Evolutionary conservation across 2,888 invertebrate genomes (phyloP).

Genomic region (Netelia inedita): DNA sequence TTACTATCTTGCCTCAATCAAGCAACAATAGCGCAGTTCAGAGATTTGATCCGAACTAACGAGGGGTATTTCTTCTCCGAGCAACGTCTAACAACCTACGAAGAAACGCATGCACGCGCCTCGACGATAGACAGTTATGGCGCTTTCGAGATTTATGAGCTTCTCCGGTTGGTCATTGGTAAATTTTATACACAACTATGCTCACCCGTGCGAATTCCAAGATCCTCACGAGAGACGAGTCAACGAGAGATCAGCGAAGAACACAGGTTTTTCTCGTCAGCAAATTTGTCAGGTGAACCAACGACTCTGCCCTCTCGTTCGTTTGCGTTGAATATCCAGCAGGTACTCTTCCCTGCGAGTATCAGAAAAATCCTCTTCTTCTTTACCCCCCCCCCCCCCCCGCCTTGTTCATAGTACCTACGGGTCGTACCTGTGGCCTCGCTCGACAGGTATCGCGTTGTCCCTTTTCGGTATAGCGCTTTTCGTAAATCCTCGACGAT

Average conservation of each 20-base stretch:
- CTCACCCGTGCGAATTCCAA: conserved; percentile 52
- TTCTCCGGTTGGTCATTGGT: conserved; percentile 29
- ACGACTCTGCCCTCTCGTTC: conserved; percentile 51
- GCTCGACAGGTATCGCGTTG: conserved; percentile 65
- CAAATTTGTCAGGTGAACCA: conserved; percentile 72
- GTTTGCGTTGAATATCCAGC: conserved; percentile 30
- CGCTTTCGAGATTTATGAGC: conserved; percentile 64
- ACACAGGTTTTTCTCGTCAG: conserved; percentile 60
- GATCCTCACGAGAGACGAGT: conserved; percentile 47
- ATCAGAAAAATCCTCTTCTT: conserved; percentile 44
- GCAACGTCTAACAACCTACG: conserved; percentile 36
- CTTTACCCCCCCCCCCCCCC: conserved; percentile 18
- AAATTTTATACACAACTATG: conserved; percentile 50
- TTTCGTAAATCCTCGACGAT: conserved; percentile 64
- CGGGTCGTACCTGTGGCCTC: neutral
- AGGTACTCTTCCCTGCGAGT: conserved; percentile 44
- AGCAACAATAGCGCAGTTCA: neutral
- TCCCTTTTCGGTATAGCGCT: conserved; percentile 50
- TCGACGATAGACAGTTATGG: conserved; percentile 66
- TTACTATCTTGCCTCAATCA: neutral
- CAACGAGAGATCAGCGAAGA: conserved; percentile 63
- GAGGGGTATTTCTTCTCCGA: conserved; percentile 26
- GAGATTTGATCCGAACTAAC: conserved; percentile 47
- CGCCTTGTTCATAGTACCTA: neutral
- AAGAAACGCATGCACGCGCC: conserved; percentile 23